Evolutionary conservation across 2,113 vertebrate species (phyloP).

Genomic region (Lepus timidus): DNA sequence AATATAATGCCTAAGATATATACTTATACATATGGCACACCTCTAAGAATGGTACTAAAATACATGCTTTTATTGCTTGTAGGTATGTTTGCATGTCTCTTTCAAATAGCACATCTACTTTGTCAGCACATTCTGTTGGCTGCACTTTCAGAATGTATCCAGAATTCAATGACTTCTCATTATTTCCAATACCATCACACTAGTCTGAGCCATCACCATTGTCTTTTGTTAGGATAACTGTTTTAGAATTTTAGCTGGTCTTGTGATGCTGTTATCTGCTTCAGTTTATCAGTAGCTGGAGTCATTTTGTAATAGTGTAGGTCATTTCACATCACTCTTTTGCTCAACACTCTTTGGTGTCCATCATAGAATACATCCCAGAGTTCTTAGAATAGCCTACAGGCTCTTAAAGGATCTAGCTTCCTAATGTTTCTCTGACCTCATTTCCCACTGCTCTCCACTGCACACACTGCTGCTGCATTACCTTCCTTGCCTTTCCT

Average conservation of each 20-base stretch:
- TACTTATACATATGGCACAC: background rate
- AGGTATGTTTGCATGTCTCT: background rate
- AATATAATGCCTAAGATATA: background rate
- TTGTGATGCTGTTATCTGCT: background rate
- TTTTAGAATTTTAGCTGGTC: background rate
- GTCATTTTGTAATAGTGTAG: background rate
- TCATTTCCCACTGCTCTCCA: background rate
- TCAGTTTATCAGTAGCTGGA: background rate
- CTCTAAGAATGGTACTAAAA: background rate
- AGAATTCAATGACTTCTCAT: background rate
- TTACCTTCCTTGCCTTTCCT: background rate
- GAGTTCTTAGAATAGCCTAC: background rate
- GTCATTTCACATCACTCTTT: background rate
- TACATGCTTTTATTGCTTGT: background rate
- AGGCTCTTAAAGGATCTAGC: background rate
- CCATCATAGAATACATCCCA: background rate
- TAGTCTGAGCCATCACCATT: background rate
- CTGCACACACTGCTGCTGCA: background rate
- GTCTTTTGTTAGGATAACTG: conserved; percentile 16
- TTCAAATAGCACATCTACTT: background rate
- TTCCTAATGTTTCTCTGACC: background rate
- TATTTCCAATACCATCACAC: background rate
- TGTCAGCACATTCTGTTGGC: background rate
- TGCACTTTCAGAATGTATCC: conserved; percentile 34
- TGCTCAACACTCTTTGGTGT: background rate